Conservation (phyloP, 2,113 vertebrate species). For the Rana temporaria region DNA sequence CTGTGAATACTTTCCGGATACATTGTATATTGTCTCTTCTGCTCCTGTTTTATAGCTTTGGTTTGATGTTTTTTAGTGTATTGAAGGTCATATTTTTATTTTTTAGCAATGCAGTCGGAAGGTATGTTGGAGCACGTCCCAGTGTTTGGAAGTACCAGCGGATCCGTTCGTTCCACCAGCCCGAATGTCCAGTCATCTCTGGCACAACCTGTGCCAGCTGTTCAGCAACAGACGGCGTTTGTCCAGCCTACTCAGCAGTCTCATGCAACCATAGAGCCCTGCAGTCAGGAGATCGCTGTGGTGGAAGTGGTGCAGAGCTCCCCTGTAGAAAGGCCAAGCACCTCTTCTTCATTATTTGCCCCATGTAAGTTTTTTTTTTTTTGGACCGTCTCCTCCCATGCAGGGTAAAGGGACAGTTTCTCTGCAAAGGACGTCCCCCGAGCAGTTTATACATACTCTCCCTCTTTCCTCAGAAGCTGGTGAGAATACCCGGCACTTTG, state of each 20-base stretch:
- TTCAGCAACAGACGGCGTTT: constrained; percentile 95
- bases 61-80: background rate
- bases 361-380: constrained; percentile 76
- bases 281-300: constrained; percentile 83
- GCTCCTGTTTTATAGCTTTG: background rate
- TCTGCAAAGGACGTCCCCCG: too few relatives aligned
- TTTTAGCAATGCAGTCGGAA: constrained; percentile 89
- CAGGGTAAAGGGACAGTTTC: too few relatives aligned
- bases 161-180: constrained; percentile 94
- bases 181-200: constrained; percentile 91
- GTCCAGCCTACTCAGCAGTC: constrained; percentile 97
- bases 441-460: too few relatives aligned
- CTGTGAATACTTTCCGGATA: too few relatives aligned
- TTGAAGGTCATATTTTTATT: background rate
- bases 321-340: constrained; percentile 90
- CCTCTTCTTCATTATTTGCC: constrained; percentile 88
- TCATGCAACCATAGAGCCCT: constrained; percentile 82
- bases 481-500: too few relatives aligned
- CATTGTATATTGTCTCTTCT: background rate
- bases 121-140: constrained; percentile 92
- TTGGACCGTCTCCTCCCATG: too few relatives aligned
- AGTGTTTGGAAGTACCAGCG: constrained; percentile 92
- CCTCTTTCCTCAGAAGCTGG: too few relatives aligned
- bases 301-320: constrained; percentile 88
- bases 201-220: constrained; percentile 82